phyloP scores from a whole-genome alignment of 2,888 invertebrate genomes.

The Brachypterus glaber region DNA sequence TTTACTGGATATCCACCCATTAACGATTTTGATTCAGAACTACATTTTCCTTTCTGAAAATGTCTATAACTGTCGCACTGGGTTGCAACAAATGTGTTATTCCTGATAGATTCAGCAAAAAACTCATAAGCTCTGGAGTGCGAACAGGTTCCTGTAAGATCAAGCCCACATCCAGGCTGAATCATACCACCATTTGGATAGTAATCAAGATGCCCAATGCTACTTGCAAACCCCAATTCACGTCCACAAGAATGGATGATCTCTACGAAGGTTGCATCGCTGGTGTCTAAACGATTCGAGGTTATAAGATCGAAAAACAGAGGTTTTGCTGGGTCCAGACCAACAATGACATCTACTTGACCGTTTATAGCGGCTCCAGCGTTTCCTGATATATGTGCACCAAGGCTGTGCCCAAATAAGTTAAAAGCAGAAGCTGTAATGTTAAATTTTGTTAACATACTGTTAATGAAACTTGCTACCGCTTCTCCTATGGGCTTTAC shows the following conservation, averaged over 20 bases:
- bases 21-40: conserved; percentile 11
- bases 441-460: conserved; percentile 19
- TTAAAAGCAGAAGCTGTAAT: conserved; percentile 21
- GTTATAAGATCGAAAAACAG: conserved; percentile 22
- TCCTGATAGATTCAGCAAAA: conserved; percentile 40
- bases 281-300: conserved; percentile 29
- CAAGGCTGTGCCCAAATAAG: conserved; percentile 29
- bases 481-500: conserved; percentile 24
- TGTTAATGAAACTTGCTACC: conserved; percentile 26
- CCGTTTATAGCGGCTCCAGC: conserved; percentile 24
- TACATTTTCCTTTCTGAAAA: conserved; percentile 15
- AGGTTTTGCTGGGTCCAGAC: conserved; percentile 26
- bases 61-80: conserved; percentile 15
- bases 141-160: conserved; percentile 35
- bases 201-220: conserved; percentile 34
- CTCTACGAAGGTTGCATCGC: conserved; percentile 34
- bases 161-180: conserved; percentile 35
- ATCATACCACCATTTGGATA: conserved; percentile 34
- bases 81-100: conserved; percentile 16
- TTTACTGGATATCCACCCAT: conserved; percentile 20
- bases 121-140: conserved; percentile 40
- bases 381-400: conserved; percentile 31
- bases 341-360: conserved; percentile 27
- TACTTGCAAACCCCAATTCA: conserved; percentile 17
- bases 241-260: conserved; percentile 32